Base-by-base conservation (phyloP, 1,140 invertebrate species). In the Halictus rubicundus region DNA sequence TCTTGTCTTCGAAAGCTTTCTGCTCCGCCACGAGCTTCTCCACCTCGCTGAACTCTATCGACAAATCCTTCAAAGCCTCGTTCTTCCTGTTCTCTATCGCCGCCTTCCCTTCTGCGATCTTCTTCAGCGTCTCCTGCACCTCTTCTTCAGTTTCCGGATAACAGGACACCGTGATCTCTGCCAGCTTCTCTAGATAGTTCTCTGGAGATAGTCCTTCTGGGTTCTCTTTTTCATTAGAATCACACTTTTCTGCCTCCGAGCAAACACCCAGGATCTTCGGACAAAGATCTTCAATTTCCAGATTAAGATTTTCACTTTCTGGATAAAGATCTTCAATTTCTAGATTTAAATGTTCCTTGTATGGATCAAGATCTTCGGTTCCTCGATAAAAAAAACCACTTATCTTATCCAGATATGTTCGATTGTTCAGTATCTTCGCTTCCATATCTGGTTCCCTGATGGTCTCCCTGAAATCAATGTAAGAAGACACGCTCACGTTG, bases 81-180 rank as follows among this genome's bases (percentile, higher is more conserved):
- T 82, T 85, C 66, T 87, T 90, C 54, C 83, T 78, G 32, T 68
- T 61, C 61, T 91, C 84, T 52, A 91, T 90, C 54, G 77, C 85
- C 32, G 69, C 82, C 25, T 90, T 91, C 5, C 80, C 82, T 14
- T 82, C 70, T 0, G 68, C 73, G 73, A 91, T 91, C 32, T 84
- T 82, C 12, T 81, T 37, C 59, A 87, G 37, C 32, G 71, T 85
- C 68, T 84, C 81, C 21, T n/a, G 54, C 14, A 69, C 64, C 25
- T 88, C 78, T 57, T 81, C 68, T n/a, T 83, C 78, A 16, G 71
- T 78, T 49, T 63, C 81, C 39, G 68, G 73, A 63, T 63, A 66
- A 57, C 68, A 39, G 2, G 59, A 5, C 25, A 57, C 60, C 4
- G 81, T 65, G 9, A 86, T 81, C n/a, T 74, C 60, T 1, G 78